Conservation (phyloP, 2,113 vertebrate species). For the Odontesthes bonariensis region DNA sequence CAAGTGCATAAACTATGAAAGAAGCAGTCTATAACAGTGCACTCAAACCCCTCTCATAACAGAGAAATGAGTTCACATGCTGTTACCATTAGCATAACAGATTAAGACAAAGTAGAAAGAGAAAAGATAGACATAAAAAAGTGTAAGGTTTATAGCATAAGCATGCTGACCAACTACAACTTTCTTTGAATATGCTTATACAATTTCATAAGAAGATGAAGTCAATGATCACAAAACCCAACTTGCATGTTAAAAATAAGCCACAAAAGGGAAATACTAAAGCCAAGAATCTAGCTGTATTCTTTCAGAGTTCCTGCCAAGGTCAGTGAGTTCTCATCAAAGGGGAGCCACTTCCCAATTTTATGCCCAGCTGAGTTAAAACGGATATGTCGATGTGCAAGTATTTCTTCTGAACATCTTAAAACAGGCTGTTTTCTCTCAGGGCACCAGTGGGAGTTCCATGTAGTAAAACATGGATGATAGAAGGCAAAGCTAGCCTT, state of each 20-base stretch:
- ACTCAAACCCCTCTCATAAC: constrained; percentile 17
- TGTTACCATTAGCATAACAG: neutral
- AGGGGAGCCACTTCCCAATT: constrained; percentile 69
- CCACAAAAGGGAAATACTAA: constrained; percentile 42
- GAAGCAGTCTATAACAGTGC: constrained; percentile 40
- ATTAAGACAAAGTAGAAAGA: constrained; percentile 6
- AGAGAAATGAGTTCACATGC: neutral
- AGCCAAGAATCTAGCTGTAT: constrained; percentile 43
- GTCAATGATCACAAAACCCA: constrained; percentile 25
- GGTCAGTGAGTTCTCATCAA: constrained; percentile 71
- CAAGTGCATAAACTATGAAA: constrained; percentile 51
- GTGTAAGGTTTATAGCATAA: neutral
- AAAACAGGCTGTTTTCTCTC: constrained; percentile 74
- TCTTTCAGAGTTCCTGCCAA: constrained; percentile 69
- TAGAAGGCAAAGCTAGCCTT: constrained; percentile 67
- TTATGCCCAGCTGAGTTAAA: constrained; percentile 74
- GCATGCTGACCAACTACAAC: constrained; percentile 19
- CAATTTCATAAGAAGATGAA: constrained; percentile 29
- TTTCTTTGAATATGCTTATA: constrained; percentile 13
- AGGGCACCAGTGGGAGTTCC: constrained; percentile 74
- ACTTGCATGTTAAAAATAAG: constrained; percentile 52
- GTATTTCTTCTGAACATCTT: constrained; percentile 73
- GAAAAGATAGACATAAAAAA: neutral
- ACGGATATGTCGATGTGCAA: constrained; percentile 66
- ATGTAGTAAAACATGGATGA: constrained; percentile 63